These are phyloP conservation scores for Stigmatopora nigra DNA, from an alignment of 2,113 vertebrate genomes.

Conservation along the genomic window DNA sequence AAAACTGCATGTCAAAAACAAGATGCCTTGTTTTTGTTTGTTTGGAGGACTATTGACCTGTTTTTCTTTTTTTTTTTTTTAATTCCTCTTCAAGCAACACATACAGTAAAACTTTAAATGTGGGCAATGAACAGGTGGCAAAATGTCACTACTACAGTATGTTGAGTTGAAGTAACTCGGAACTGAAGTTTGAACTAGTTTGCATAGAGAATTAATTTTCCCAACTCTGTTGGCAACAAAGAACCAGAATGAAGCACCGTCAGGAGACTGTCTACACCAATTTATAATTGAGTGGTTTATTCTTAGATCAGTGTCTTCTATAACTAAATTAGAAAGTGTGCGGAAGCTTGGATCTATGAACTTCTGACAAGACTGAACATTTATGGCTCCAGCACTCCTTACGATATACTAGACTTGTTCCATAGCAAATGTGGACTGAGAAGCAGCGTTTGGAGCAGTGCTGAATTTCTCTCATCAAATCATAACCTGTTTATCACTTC, in stretches of 20 bases:
- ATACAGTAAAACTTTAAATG: too few species aligned
- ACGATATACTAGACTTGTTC: conserved; percentile 21
- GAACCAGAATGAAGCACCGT: conserved; percentile 5
- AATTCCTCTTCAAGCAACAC: too few species aligned
- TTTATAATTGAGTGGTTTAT: conserved; percentile 13
- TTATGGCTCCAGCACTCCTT: conserved; percentile 1
- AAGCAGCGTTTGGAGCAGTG: conserved; percentile 18
- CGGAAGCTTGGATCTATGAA: conserved; percentile 11
- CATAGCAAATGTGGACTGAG: conserved; percentile 12
- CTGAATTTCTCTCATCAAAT: conserved; percentile 10
- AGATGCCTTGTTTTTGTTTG: too few species aligned
- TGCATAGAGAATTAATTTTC: too few species aligned
- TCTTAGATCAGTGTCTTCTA: not conserved
- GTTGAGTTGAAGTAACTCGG: too few species aligned
- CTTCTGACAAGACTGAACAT: conserved; percentile 8
- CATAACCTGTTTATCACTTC: not conserved
- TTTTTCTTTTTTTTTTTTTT: too few species aligned
- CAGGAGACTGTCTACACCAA: conserved; percentile 5
- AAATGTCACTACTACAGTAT: too few species aligned
- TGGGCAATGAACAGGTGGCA: too few species aligned
- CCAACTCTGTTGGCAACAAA: not conserved
- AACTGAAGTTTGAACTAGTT: too few species aligned
- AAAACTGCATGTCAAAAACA: too few species aligned
- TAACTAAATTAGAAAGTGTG: conserved; percentile 12
- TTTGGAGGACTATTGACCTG: too few species aligned